Base-by-base conservation (phyloP, 2,888 invertebrate species). In the Crematogaster levior region DNA sequence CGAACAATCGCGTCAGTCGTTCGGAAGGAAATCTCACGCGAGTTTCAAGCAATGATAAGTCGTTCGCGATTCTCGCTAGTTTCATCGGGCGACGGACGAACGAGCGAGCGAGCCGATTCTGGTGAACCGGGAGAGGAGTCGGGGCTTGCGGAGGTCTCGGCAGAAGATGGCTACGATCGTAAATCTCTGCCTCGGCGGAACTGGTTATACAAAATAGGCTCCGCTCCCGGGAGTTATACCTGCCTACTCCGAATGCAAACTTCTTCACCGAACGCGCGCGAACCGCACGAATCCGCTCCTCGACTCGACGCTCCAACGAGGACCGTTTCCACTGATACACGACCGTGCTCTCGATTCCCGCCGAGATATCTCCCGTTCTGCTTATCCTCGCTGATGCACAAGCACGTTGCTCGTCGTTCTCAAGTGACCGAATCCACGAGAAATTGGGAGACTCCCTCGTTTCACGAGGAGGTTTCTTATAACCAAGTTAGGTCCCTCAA, bases 141-240 rank as follows among this genome's bases (percentile, higher is more conserved):
- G 30, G 9, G 73, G n/a, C 58, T 53, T 18, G 73, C 51, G 68
- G 56, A 68, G 70, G 43, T 56, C 77, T 79, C 56, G 56, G 77
- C 56, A 79, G 83, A 88, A 88, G 84, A 84, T 88, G 86, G 89
- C 81, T 72, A 88, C 88, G 92, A 91, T 93, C 92, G 92, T 93
- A 93, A 93, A 93, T 93, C 93, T 93, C 89, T 87, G 85, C 91
- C 84, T 86, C 90, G 90, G 90, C 90, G 90, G 90, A 92, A 93
- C 93, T 93, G 93, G 93, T 93, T 93, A 93, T 93, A 93, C 93
- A 93, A 93, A 93, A 93, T 93, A 93, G 92, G 90, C 90, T 87
- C 90, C 86, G 90, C 89, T 89, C 90, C 85, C 92, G 88, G 88
- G 92, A 92, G 91, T 91, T 91, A 90, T 91, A 88, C 89, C 91